Percentiles rank a stretch among this genome's conserved stretches.
Conservation (phyloP, 2,888 invertebrate species). For the Plagodis dolabraria region DNA sequence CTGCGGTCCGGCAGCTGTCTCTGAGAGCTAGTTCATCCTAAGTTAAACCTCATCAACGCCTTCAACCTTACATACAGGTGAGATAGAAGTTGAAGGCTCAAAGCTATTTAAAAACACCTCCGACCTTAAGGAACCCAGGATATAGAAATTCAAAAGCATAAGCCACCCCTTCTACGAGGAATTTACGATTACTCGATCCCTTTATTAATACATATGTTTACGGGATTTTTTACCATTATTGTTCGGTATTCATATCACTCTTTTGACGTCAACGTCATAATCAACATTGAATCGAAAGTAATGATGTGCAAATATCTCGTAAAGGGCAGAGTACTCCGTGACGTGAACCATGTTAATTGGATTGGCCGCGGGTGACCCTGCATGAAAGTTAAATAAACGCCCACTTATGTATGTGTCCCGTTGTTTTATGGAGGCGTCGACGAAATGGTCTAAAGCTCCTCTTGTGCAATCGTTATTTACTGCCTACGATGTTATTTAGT, state of each 20-base stretch:
- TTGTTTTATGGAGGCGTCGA: slow-evolving; percentile 17
- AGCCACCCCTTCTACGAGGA: no score
- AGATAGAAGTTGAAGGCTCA: no score
- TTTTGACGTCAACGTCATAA: neutral
- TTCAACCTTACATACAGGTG: no score
- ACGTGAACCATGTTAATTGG: slow-evolving; percentile 23
- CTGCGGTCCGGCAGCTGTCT: no score
- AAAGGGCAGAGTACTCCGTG: slow-evolving; percentile 14
- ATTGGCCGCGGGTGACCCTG: slow-evolving; percentile 18
- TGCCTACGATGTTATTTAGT: slow-evolving; percentile 1
- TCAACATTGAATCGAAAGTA: slow-evolving; percentile 11
- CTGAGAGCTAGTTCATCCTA: no score
- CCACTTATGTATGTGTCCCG: slow-evolving; percentile 13
- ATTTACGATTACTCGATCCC: no score
- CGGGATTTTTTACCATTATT: neutral
- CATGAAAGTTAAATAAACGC: slow-evolving; percentile 19
- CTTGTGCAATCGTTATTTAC: slow-evolving; percentile 5
- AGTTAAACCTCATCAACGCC: no score
- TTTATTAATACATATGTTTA: no score
- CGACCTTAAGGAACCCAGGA: no score
- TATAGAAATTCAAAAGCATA: no score
- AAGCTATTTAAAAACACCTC: no score
- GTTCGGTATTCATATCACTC: slow-evolving; percentile 4
- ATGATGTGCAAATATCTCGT: slow-evolving; percentile 15
- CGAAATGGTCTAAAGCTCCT: slow-evolving; percentile 10